These are phyloP conservation scores for Brachionus plicatilis DNA, from an alignment of 1,140 invertebrate genomes.

Conservation along the genomic window DNA sequence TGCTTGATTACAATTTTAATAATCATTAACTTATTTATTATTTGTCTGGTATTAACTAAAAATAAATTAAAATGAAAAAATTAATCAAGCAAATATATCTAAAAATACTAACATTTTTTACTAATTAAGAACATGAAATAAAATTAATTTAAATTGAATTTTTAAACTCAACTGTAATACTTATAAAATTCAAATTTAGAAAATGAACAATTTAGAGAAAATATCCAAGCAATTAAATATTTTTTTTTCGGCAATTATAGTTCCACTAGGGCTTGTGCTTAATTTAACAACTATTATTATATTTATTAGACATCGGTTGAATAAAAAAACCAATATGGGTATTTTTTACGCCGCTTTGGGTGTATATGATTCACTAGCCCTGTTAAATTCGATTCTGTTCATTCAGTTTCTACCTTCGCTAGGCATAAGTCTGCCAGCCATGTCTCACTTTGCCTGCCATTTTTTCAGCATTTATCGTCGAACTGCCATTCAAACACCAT, in stretches of 20 bases:
- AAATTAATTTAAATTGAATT: too few species aligned
- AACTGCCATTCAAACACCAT: conserved; percentile 3
- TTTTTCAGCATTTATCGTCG: neutral
- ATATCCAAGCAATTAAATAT: neutral
- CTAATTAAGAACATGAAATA: too few species aligned
- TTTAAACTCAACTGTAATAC: too few species aligned
- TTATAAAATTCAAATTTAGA: neutral
- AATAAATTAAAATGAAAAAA: too few species aligned
- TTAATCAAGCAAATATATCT: too few species aligned
- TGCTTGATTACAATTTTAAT: neutral
- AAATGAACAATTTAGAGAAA: neutral
- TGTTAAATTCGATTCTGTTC: neutral
- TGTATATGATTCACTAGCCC: neutral
- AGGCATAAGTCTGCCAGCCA: neutral
- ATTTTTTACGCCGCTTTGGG: neutral
- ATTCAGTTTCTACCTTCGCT: neutral
- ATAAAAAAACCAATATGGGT: conserved; percentile 3
- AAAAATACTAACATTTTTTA: too few species aligned
- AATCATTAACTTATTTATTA: too few species aligned
- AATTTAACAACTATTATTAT: neutral
- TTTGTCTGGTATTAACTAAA: too few species aligned
- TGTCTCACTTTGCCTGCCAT: neutral
- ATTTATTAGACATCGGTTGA: neutral
- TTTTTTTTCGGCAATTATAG: neutral
- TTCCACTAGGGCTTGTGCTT: neutral